phyloP scores from a whole-genome alignment of 2,888 invertebrate species.

The Melieria picta region DNA sequence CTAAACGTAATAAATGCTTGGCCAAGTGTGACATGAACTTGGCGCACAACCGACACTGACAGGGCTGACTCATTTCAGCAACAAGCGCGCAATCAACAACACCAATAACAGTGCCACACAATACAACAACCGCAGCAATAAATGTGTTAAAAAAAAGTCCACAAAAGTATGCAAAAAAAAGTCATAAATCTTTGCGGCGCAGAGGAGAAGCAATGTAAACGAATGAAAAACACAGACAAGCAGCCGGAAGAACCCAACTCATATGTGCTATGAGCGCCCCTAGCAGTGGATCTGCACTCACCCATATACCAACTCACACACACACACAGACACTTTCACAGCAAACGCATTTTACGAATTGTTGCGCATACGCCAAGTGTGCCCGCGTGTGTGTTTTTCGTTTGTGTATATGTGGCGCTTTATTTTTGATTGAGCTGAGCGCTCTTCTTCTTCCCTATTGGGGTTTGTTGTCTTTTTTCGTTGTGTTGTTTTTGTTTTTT shows the following conservation, averaged over 20 bases:
- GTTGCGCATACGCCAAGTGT: background rate
- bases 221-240: too few relatives aligned
- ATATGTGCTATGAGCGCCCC: too few relatives aligned
- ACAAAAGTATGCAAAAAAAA: constrained; percentile 56
- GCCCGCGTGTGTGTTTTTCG: background rate
- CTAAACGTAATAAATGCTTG: background rate
- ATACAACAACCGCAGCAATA: constrained; percentile 32
- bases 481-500: background rate
- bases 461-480: background rate
- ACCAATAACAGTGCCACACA: constrained; percentile 19
- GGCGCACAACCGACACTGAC: constrained; percentile 20
- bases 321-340: too few relatives aligned
- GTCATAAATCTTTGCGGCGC: constrained; percentile 51
- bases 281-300: too few relatives aligned
- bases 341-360: background rate
- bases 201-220: background rate
- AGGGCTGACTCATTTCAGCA: constrained; percentile 37
- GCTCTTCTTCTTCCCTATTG: background rate
- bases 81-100: constrained; percentile 51
- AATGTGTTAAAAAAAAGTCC: constrained; percentile 52
- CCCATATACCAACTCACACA: too few relatives aligned
- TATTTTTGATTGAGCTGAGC: too few relatives aligned
- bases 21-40: background rate
- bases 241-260: too few relatives aligned
- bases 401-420: too few relatives aligned